Evolutionary conservation across 2,113 vertebrate genomes (phyloP).

Genomic region (Onychostoma macrolepis): DNA sequence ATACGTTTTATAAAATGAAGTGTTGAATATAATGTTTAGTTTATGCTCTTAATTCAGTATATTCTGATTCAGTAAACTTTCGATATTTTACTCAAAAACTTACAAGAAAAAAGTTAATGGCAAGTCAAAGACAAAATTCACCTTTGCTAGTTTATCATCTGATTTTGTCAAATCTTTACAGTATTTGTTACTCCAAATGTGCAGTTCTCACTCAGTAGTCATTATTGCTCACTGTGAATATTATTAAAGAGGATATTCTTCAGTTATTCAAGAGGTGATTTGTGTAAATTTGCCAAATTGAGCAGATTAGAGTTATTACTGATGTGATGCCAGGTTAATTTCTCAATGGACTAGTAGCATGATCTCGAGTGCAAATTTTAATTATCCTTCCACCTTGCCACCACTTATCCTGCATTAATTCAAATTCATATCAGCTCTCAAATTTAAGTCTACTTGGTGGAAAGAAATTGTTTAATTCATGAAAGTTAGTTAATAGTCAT

Average conservation of each 20-base stretch:
- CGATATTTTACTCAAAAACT: background rate
- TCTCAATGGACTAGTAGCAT: conserved; percentile 38
- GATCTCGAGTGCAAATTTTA: conserved; percentile 38
- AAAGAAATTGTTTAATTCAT: conserved; percentile 10
- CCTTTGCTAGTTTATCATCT: background rate
- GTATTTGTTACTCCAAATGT: background rate
- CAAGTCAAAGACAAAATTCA: background rate
- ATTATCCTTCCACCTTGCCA: conserved; percentile 46
- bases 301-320: conserved; percentile 39
- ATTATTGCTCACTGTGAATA: background rate
- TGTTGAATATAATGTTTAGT: too few relatives aligned
- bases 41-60: background rate
- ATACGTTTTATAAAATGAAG: background rate
- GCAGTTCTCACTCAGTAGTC: background rate
- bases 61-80: background rate
- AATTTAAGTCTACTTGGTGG: conserved; percentile 24
- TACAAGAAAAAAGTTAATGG: background rate
- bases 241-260: conserved; percentile 13
- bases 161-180: background rate
- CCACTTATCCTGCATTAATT: conserved; percentile 36
- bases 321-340: conserved; percentile 37
- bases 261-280: conserved; percentile 18
- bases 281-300: conserved; percentile 39
- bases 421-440: conserved; percentile 24
- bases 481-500: conserved; percentile 12